Base-by-base conservation (phyloP, 2,888 invertebrate species). In the Monopis laevigella region DNA sequence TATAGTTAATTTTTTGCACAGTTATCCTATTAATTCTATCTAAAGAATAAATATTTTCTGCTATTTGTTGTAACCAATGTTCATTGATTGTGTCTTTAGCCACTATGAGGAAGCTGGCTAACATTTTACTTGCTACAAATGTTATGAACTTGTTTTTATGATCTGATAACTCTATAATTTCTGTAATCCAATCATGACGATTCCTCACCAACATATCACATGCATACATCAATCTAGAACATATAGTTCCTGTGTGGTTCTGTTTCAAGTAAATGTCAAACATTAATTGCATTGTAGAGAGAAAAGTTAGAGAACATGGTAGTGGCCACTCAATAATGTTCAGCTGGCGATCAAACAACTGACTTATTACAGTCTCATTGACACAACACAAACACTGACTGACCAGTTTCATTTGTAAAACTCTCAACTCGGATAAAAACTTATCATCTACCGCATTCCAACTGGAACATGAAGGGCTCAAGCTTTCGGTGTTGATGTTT, bases 241-340 rank as follows among this genome's bases (percentile, higher is more conserved):
- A 94, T 65, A 93, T 91, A 24, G 87, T 86, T 10, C 93, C 93
- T 47, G 88, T 88, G 39, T 86, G 85, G 53, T 92, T 92, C 63
- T 94, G 93, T 61, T 92, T 92, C 40, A 92, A 80, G 58, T 93
- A 92, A 39, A 93, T 86, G 62, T 93, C 92, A 58, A 92, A 92
- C 48, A 93, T 78, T 10, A 93, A 74, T 57, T 94, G 93, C 55
- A 93, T 83, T 49, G 90, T 91, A 45, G 93, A 93, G 46, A 94
- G 78, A 59, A 92, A 92, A 53, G 92, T 88, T 29, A 94, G 64
- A 3, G 90, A 70, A 54, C 68, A 69, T 44, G 73, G 77, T 18
- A 80, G 46, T 0, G 81, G 75, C 81, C 78, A 80, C 11, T 75
- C 59, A 27, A 70, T 72, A 46, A 83, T 82, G 45, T 81, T 74